phyloP scores from a whole-genome alignment of 2,113 vertebrate species.

The Nesoenas mayeri region DNA sequence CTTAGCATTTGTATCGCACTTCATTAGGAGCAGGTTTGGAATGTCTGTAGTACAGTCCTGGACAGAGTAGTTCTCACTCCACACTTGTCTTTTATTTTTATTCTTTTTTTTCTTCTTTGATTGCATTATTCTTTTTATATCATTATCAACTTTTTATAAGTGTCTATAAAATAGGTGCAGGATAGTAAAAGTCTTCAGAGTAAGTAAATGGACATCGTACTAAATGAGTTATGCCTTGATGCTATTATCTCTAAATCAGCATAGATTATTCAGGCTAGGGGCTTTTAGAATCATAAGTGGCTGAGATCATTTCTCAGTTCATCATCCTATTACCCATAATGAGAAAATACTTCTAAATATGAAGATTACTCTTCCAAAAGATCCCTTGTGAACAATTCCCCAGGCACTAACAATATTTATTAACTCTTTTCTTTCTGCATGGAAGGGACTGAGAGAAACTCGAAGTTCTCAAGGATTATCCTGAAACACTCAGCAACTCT shows the following conservation, averaged over 20 bases:
- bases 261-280: constrained; percentile 72
- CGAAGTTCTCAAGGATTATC: background rate
- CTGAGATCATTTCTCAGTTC: constrained; percentile 77
- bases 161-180: constrained; percentile 36
- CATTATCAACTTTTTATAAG: constrained; percentile 65
- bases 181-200: constrained; percentile 70
- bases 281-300: constrained; percentile 75
- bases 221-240: constrained; percentile 78
- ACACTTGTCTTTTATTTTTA: background rate
- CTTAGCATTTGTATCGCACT: background rate
- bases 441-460: background rate
- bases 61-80: background rate
- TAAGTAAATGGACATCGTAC: constrained; percentile 73
- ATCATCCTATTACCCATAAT: constrained; percentile 79
- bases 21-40: background rate
- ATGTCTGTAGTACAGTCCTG: background rate
- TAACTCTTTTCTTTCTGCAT: constrained; percentile 38
- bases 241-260: constrained; percentile 76
- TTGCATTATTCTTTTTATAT: constrained; percentile 16
- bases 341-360: constrained; percentile 78
- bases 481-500: background rate
- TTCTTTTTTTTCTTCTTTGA: background rate
- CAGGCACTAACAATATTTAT: constrained; percentile 57
- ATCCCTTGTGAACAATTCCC: constrained; percentile 65
- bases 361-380: constrained; percentile 73